Percentiles rank a stretch among this genome's conserved stretches.
Evolutionary conservation across 2,113 vertebrate species (phyloP).

Genomic region (Ursus arctos): DNA sequence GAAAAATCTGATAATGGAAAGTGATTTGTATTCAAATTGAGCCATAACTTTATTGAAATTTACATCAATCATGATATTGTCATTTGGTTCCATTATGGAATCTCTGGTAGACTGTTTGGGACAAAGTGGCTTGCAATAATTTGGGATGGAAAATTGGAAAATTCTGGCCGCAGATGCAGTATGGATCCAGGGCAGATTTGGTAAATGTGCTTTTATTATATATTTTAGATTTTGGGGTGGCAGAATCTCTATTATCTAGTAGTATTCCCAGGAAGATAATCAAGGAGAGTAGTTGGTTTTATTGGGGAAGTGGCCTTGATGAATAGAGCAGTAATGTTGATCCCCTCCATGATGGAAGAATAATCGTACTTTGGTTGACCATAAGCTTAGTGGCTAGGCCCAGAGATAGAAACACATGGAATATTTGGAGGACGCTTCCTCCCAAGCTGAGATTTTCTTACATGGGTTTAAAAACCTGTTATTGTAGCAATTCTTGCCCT

Average conservation of each 20-base stretch:
- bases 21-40: conserved; percentile 54
- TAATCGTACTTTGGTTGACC: not conserved
- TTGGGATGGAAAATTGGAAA: conserved; percentile 13
- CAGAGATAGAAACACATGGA: not conserved
- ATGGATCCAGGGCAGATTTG: not conserved
- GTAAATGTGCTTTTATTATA: not conserved
- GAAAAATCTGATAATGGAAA: conserved; percentile 52
- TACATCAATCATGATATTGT: conserved; percentile 40
- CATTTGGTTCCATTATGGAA: conserved; percentile 44
- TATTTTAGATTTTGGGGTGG: not conserved
- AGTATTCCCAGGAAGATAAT: not conserved
- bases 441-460: not conserved
- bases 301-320: not conserved
- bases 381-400: not conserved
- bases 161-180: not conserved
- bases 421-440: not conserved
- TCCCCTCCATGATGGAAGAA: not conserved
- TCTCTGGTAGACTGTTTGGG: conserved; percentile 18
- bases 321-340: not conserved
- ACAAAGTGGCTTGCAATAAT: conserved; percentile 25
- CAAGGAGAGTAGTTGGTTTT: not conserved
- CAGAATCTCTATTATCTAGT: not conserved
- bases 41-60: conserved; percentile 39
- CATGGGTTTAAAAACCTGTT: not conserved
- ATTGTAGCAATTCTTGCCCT: not conserved